Evolutionary conservation across 2,113 vertebrate genomes (phyloP).

Genomic region (Syngnathus floridae): DNA sequence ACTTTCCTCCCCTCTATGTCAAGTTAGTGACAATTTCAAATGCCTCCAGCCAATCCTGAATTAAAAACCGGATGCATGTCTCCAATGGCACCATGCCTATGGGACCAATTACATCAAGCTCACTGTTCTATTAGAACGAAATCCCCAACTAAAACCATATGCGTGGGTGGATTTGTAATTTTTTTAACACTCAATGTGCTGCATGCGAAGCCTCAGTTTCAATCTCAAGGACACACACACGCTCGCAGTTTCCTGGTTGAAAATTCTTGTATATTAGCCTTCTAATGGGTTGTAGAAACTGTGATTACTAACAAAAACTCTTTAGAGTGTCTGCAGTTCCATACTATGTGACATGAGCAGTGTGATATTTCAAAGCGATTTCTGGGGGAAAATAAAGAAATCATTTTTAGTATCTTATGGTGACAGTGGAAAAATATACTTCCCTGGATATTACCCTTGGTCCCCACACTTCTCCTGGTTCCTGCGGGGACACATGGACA

Average conservation of each 20-base stretch:
- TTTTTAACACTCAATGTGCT: not conserved
- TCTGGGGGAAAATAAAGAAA: not conserved
- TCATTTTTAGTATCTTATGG: not conserved
- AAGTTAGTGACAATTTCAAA: not conserved
- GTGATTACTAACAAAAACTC: not conserved
- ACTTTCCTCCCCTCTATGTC: not conserved
- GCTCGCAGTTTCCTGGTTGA: not conserved
- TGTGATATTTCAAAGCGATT: not conserved
- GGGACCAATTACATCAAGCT: not conserved
- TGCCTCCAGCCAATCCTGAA: not conserved
- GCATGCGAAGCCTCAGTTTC: not conserved
- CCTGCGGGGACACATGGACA: not conserved
- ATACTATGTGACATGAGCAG: not conserved
- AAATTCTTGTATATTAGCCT: not conserved
- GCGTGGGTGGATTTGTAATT: not conserved
- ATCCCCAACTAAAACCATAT: conserved; percentile 1
- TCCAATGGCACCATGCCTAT: not conserved
- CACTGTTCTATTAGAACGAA: not conserved
- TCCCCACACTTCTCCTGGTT: not conserved
- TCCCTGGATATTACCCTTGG: too few species aligned
- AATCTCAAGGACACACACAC: not conserved
- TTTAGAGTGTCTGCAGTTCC: not conserved
- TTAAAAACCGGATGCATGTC: not conserved
- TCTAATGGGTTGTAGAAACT: not conserved
- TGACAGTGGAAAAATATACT: not conserved